Percentiles rank a stretch among this genome's conserved stretches.
Conservation (phyloP, 2,888 invertebrate genomes). For the Conistra vaccinii region DNA sequence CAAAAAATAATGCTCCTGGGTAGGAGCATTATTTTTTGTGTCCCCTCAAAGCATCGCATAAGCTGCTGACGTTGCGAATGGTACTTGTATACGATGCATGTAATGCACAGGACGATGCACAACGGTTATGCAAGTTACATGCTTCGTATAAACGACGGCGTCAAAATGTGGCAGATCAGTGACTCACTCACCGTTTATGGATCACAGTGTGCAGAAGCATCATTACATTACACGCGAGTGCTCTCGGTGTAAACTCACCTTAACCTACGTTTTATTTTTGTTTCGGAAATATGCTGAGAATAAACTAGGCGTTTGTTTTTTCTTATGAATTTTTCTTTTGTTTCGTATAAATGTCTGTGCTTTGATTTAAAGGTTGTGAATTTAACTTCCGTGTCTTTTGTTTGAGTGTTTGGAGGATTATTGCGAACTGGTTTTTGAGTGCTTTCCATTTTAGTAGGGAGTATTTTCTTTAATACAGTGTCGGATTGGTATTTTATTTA, state of each 20-base stretch:
- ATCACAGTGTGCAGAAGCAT: not conserved
- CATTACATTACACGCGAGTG: not conserved
- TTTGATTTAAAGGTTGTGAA: constrained; percentile 40
- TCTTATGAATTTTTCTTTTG: constrained; percentile 45
- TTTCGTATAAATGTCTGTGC: constrained; percentile 10
- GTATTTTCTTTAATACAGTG: not conserved
- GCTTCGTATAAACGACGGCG: not conserved
- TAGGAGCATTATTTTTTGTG: not conserved
- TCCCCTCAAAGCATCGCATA: not conserved
- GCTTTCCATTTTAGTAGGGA: not conserved
- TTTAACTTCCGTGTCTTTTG: constrained; percentile 38
- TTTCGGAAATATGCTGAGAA: constrained; percentile 40
- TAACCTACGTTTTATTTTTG: constrained; percentile 45
- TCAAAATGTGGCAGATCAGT: not conserved
- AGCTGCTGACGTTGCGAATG: not conserved
- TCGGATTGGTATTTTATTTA: constrained; percentile 6
- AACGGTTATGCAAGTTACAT: not conserved
- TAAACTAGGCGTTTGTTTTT: constrained; percentile 29
- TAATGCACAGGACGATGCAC: too few species aligned
- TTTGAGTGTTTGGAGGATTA: constrained; percentile 21
- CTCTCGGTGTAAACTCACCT: not conserved
- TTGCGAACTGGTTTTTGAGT: constrained; percentile 15
- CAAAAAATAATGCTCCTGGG: too few species aligned
- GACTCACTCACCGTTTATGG: not conserved
- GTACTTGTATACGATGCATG: too few species aligned